Evolutionary conservation across 2,888 invertebrate species (phyloP).

Genomic region (Drosophila meridiana): DNA sequence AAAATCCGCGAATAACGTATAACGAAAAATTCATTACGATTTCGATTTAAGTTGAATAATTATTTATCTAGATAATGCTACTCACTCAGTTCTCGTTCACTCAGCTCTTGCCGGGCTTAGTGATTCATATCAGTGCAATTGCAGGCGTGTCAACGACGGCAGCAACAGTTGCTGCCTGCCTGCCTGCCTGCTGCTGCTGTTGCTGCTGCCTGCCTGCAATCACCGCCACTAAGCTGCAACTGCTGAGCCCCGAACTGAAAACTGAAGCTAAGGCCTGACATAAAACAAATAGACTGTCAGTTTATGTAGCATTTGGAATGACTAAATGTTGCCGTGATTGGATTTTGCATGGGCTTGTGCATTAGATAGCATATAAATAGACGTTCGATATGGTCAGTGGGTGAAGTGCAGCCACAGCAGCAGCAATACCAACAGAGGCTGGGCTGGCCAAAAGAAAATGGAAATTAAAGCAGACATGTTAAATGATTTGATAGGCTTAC

Average conservation of each 20-base stretch:
- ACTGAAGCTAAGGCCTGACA: conserved; percentile 65
- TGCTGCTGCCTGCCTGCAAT: conserved; percentile 34
- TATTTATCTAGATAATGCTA: conserved; percentile 80
- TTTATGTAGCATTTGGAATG: conserved; percentile 77
- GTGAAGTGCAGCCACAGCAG: conserved; percentile 13
- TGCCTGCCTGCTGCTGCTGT: conserved; percentile 29
- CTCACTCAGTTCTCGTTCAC: conserved; percentile 50
- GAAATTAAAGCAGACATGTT: neutral
- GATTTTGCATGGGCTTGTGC: conserved; percentile 54
- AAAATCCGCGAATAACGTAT: conserved; percentile 28
- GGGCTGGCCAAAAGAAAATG: conserved; percentile 14
- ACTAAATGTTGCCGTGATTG: conserved; percentile 74
- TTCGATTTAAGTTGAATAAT: conserved; percentile 81
- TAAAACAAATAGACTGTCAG: conserved; percentile 78
- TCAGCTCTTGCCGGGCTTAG: conserved; percentile 28
- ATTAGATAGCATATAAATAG: conserved; percentile 51
- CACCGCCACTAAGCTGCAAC: conserved; percentile 33
- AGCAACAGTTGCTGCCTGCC: conserved; percentile 40
- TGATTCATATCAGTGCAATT: conserved; percentile 83
- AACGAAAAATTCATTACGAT: conserved; percentile 78
- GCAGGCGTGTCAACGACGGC: conserved; percentile 81
- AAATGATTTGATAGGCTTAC: neutral
- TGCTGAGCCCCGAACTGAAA: conserved; percentile 38
- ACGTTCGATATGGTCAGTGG: conserved; percentile 29
- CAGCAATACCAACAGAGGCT: conserved; percentile 11